Percentiles rank a stretch among this genome's conserved stretches.
Conservation (phyloP, 2,113 vertebrate genomes). For the Periophthalmodon schlosseri region DNA sequence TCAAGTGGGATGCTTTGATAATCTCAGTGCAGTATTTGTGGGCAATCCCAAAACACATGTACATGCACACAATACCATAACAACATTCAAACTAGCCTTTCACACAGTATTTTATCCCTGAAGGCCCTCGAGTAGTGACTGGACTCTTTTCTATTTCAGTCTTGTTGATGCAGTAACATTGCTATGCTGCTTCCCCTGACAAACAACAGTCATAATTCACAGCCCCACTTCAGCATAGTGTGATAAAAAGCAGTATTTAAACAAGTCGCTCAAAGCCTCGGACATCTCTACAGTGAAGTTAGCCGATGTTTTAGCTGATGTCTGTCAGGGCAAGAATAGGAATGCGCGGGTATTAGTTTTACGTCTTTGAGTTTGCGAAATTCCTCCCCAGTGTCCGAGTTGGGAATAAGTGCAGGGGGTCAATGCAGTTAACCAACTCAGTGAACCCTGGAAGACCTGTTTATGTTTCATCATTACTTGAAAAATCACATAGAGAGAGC, state of each 20-base stretch:
- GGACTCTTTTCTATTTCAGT: background rate
- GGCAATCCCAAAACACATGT: background rate
- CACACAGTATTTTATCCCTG: background rate
- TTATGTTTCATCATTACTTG: constrained; percentile 65
- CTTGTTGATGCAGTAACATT: constrained; percentile 38
- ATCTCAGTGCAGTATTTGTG: too few species aligned
- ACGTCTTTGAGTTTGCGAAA: constrained; percentile 67
- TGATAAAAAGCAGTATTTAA: constrained; percentile 48
- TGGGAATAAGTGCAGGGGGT: constrained; percentile 47
- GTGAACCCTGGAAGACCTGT: constrained; percentile 62
- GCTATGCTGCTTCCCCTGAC: constrained; percentile 52
- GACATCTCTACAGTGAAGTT: constrained; percentile 20
- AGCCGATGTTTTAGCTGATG: constrained; percentile 40
- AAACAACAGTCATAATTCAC: constrained; percentile 64
- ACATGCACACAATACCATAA: background rate
- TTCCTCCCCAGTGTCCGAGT: constrained; percentile 61
- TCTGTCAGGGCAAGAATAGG: constrained; percentile 53
- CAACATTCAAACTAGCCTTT: background rate
- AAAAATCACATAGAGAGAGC: constrained; percentile 58
- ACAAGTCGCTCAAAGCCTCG: constrained; percentile 28
- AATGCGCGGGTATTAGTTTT: constrained; percentile 55
- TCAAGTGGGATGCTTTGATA: too few species aligned
- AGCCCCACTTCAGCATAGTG: constrained; percentile 37
- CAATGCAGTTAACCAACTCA: constrained; percentile 59
- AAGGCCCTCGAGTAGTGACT: background rate